A percentile compares a stretch with the other conserved stretches of the same genome.
Conservation (phyloP, 2,113 vertebrate genomes). For the Bubo scandiacus region DNA sequence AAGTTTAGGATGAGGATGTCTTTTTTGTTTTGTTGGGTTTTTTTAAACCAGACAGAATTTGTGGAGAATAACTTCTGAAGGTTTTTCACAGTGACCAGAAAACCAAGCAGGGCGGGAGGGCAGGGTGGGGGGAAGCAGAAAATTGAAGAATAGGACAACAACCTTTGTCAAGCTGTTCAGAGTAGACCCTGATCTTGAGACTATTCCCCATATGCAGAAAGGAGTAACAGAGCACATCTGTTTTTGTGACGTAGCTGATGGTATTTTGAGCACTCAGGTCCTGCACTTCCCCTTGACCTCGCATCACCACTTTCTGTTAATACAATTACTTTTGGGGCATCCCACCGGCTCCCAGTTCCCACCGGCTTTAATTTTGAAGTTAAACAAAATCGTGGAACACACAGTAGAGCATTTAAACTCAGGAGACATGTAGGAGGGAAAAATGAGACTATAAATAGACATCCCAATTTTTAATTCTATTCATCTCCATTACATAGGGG, state of each 20-base stretch:
- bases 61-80: not conserved
- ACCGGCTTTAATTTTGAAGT: not conserved
- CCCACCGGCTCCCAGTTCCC: not conserved
- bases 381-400: not conserved
- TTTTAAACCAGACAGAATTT: not conserved
- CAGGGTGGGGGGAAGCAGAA: not conserved
- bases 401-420: not conserved
- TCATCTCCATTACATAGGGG: not conserved
- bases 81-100: not conserved
- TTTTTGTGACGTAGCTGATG: not conserved
- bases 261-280: slow-evolving; percentile 8
- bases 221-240: slow-evolving; percentile 6
- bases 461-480: not conserved
- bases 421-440: not conserved
- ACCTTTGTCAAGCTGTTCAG: not conserved
- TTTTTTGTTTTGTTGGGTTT: not conserved
- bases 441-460: not conserved
- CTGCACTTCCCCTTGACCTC: slow-evolving; percentile 28
- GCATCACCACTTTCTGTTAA: not conserved
- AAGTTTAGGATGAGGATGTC: not conserved
- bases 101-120: not conserved
- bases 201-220: not conserved
- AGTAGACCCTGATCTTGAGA: not conserved
- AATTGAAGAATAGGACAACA: not conserved
- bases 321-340: not conserved